Evolutionary conservation across 2,888 invertebrate species (phyloP).

Genomic region (Teinopalpus imperialis): DNA sequence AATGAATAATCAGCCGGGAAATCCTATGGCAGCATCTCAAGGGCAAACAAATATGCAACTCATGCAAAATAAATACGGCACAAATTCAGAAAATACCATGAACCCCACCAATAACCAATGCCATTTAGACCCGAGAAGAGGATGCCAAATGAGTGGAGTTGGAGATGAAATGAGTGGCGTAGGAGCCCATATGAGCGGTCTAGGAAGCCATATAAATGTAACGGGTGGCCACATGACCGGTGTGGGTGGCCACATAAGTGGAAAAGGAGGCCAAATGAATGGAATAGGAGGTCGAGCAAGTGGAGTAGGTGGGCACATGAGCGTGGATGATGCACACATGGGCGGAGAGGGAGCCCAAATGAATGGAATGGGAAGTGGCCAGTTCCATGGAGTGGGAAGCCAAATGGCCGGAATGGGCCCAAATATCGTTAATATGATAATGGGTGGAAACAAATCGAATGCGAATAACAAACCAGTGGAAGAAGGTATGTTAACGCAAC

Average conservation of each 20-base stretch:
- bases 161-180: slow-evolving; percentile 3
- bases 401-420: slow-evolving; percentile 55
- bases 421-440: slow-evolving; percentile 61
- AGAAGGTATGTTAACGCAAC: slow-evolving; percentile 27
- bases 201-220: background rate
- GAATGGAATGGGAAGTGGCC: slow-evolving; percentile 25
- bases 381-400: slow-evolving; percentile 16
- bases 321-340: slow-evolving; percentile 4
- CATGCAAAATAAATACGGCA: slow-evolving; percentile 20
- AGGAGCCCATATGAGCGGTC: slow-evolving; percentile 15
- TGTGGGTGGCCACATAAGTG: slow-evolving; percentile 21
- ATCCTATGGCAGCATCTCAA: slow-evolving; percentile 28
- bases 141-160: slow-evolving; percentile 23
- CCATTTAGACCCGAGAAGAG: slow-evolving; percentile 13
- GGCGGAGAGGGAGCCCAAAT: slow-evolving; percentile 27
- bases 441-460: slow-evolving; percentile 35
- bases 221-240: slow-evolving; percentile 25
- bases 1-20: slow-evolving; percentile 52
- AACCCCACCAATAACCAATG: slow-evolving; percentile 2
- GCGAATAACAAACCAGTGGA: slow-evolving; percentile 29
- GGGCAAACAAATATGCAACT: slow-evolving; percentile 44
- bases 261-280: slow-evolving; percentile 19
- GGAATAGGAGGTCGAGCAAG: no score
- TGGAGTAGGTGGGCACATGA: no score
- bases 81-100: slow-evolving; percentile 11